Percentiles rank a stretch among this genome's conserved stretches.
These are phyloP conservation scores for Orthonychiurus folsomi DNA, from an alignment of 2,888 invertebrate species.

Conservation along the genomic window DNA sequence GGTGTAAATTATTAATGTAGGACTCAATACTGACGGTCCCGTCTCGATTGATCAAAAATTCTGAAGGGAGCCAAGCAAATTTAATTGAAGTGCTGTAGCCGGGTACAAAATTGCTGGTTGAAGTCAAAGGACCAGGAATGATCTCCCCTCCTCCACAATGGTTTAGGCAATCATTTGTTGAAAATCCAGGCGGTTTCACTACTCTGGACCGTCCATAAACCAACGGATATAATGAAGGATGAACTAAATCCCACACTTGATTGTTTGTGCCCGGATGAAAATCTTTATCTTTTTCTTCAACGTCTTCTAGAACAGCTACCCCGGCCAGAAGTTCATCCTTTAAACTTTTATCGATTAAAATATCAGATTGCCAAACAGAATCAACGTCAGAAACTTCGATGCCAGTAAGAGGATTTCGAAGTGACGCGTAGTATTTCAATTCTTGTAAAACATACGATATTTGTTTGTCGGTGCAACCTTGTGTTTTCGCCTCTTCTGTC, in stretches of 20 bases:
- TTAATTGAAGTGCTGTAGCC: no score
- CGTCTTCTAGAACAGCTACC: background rate
- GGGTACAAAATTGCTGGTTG: no score
- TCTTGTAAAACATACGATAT: constrained; percentile 4
- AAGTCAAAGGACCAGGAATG: no score
- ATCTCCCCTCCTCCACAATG: no score
- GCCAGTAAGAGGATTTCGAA: background rate
- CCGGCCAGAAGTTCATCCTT: background rate
- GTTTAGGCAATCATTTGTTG: no score
- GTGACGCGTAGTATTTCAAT: background rate
- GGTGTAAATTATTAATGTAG: constrained; percentile 6
- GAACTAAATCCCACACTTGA: constrained; percentile 11
- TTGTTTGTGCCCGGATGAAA: constrained; percentile 5
- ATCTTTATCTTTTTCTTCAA: background rate
- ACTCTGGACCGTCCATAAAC: background rate
- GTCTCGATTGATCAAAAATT: background rate
- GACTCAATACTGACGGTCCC: background rate
- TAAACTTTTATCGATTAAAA: background rate
- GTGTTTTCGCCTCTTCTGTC: background rate
- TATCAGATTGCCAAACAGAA: background rate
- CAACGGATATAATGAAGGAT: constrained; percentile 2
- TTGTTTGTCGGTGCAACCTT: background rate
- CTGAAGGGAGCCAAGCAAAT: background rate
- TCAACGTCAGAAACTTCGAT: background rate
- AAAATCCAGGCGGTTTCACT: background rate